A percentile compares a stretch with the other conserved stretches of the same genome.
These are phyloP conservation scores for Euwallacea similis DNA, from an alignment of 1,140 invertebrate genomes.

Conservation along the genomic window DNA sequence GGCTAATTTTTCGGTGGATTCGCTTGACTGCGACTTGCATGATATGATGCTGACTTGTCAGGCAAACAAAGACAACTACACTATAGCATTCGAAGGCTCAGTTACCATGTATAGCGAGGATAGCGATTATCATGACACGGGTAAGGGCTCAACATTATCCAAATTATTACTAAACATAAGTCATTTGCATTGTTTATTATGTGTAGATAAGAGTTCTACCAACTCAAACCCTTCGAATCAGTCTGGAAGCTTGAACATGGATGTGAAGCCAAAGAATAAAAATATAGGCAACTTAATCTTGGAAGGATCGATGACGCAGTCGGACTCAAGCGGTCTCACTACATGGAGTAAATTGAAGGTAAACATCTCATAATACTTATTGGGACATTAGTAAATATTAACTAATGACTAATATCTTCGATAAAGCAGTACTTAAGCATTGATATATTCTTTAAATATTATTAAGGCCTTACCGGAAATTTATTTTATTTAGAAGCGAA, in stretches of 20 bases:
- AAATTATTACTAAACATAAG: neutral
- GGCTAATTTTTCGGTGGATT: constrained; percentile 84
- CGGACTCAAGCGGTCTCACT: constrained; percentile 77
- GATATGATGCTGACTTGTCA: constrained; percentile 87
- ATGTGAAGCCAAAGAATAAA: constrained; percentile 6
- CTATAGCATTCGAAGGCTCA: constrained; percentile 90
- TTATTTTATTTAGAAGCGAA: constrained; percentile 52
- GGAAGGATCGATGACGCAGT: constrained; percentile 78
- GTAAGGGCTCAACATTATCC: constrained; percentile 46
- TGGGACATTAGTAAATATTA: neutral
- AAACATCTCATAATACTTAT: neutral
- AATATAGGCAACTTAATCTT: constrained; percentile 46
- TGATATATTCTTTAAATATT: no score
- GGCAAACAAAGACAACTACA: constrained; percentile 92
- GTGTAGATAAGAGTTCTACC: constrained; percentile 47
- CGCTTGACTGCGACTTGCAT: constrained; percentile 80
- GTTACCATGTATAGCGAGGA: constrained; percentile 82
- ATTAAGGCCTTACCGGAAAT: no score
- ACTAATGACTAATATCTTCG: no score
- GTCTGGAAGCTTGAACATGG: constrained; percentile 27
- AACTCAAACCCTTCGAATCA: constrained; percentile 41
- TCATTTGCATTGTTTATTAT: neutral
- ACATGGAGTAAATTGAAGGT: constrained; percentile 80
- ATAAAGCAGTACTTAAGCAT: no score
- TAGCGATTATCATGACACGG: constrained; percentile 72